Evolutionary conservation across 2,888 invertebrate genomes (phyloP).

Genomic region (Emmelina monodactyla): DNA sequence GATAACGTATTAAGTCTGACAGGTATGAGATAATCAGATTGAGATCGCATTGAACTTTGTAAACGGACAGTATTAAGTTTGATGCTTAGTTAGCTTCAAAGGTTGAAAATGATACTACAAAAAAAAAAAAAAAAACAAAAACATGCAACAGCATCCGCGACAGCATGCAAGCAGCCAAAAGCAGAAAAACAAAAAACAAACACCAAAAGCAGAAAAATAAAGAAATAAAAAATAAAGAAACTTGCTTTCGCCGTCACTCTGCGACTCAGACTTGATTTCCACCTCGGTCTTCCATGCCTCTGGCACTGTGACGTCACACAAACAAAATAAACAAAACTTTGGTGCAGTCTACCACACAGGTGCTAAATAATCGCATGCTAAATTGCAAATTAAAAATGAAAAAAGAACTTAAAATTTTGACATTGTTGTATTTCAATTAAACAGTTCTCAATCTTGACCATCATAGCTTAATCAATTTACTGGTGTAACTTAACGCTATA

Average conservation of each 20-base stretch:
- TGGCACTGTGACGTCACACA: conserved; percentile 30
- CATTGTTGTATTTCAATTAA: too few relatives aligned
- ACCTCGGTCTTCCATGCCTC: conserved; percentile 25
- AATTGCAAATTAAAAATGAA: conserved; percentile 14
- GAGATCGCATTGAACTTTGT: conserved; percentile 22
- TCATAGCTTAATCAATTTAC: too few relatives aligned
- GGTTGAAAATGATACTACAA: not conserved
- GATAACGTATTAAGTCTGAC: conserved; percentile 30
- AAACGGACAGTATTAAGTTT: not conserved
- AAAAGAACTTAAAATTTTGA: too few relatives aligned
- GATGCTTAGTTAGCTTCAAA: not conserved
- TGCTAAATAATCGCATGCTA: conserved; percentile 9
- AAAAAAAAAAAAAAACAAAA: not conserved
- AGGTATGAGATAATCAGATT: conserved; percentile 52
- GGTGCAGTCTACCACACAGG: conserved; percentile 14
- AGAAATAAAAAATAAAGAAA: conserved; percentile 24
- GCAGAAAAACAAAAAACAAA: conserved; percentile 6
- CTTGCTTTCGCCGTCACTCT: conserved; percentile 55
- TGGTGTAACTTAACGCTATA: too few relatives aligned
- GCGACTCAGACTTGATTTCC: conserved; percentile 32
- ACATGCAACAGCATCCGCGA: not conserved
- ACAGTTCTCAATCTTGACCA: too few relatives aligned
- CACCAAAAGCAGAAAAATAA: not conserved
- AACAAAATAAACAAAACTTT: conserved; percentile 23
- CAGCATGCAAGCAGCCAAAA: conserved; percentile 7